These are phyloP conservation scores for Channa striata DNA, from an alignment of 2,797 vertebrate species.

Conservation along the genomic window DNA sequence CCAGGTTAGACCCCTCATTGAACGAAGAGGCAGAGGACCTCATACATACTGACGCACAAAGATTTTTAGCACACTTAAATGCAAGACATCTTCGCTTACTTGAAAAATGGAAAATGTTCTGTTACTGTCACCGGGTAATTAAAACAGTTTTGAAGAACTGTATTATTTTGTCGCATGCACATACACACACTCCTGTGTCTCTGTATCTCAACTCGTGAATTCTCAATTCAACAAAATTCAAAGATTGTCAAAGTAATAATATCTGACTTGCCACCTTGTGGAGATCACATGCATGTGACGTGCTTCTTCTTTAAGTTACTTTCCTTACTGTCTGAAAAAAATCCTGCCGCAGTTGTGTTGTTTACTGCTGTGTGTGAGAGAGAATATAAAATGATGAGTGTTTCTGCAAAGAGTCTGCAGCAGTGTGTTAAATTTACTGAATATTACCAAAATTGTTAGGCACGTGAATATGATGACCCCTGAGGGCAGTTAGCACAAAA, in stretches of 20 bases:
- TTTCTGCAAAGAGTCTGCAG: not conserved
- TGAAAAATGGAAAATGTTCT: not conserved
- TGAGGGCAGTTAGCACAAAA: too few relatives aligned
- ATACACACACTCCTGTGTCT: not conserved
- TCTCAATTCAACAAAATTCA: not conserved
- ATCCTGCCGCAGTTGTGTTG: not conserved
- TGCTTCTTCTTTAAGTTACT: not conserved
- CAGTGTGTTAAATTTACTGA: not conserved
- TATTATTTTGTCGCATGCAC: too few relatives aligned
- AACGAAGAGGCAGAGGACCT: conserved; percentile 11
- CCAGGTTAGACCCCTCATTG: not conserved
- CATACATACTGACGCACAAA: not conserved
- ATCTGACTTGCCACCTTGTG: not conserved
- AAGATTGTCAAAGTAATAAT: not conserved
- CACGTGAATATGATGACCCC: too few relatives aligned
- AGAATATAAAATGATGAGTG: not conserved
- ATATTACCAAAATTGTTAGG: too few relatives aligned
- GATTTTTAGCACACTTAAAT: not conserved
- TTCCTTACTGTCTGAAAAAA: not conserved
- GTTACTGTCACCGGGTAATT: not conserved
- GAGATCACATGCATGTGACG: not conserved
- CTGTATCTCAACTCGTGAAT: not conserved
- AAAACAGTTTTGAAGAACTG: not conserved
- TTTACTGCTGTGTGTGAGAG: not conserved
- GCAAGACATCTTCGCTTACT: not conserved